These are phyloP conservation scores for Lepilemur septentrionalis DNA, from an alignment of 2,797 vertebrate genomes.

Conservation along the genomic window DNA sequence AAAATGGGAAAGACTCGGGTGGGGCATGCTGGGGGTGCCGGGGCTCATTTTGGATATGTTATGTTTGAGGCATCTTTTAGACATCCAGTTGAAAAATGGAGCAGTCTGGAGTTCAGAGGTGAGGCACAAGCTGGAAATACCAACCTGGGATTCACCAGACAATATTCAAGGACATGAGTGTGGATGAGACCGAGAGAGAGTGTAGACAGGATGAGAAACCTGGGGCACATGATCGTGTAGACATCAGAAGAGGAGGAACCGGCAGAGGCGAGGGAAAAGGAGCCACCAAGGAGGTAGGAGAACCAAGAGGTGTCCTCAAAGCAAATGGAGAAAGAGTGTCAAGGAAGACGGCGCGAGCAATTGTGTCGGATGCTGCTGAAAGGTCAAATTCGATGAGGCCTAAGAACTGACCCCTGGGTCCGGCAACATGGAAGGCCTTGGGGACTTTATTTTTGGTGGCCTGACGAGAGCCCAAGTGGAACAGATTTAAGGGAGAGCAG, in stretches of 20 bases:
- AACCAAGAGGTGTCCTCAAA: background rate
- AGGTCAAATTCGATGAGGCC: background rate
- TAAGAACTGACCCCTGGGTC: background rate
- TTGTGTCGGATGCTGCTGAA: background rate
- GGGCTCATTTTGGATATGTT: background rate
- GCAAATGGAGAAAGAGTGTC: background rate
- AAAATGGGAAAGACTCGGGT: background rate
- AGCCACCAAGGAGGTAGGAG: background rate
- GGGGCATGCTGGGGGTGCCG: too few relatives aligned
- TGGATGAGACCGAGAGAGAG: background rate
- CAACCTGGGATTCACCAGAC: background rate
- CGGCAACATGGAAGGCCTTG: background rate
- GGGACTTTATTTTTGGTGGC: background rate
- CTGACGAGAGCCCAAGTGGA: background rate
- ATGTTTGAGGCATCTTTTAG: background rate
- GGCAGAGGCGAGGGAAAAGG: background rate
- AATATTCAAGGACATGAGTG: background rate
- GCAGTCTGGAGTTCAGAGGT: background rate
- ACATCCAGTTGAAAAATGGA: background rate
- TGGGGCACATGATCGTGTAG: fast-evolving
- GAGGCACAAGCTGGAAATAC: background rate
- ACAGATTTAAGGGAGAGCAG: background rate
- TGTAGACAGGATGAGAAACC: background rate
- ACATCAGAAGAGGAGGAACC: background rate
- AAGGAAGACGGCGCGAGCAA: background rate